These are phyloP conservation scores for Drosophila bocki DNA, from an alignment of 1,140 invertebrate genomes.

Conservation along the genomic window DNA sequence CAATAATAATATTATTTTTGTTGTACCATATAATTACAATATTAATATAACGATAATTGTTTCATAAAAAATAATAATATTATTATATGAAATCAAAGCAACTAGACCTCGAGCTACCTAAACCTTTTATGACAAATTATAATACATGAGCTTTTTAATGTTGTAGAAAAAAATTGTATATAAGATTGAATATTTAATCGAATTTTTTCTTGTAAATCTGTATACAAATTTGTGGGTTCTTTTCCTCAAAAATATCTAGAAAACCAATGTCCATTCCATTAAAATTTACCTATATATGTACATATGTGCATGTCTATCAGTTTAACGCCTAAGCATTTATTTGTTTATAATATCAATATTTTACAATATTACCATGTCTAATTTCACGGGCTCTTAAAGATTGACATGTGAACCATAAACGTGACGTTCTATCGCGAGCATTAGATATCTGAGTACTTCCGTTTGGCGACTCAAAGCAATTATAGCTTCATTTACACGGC, in stretches of 20 bases:
- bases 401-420: slow-evolving; percentile 35
- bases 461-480: slow-evolving; percentile 40
- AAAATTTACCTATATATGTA: not conserved
- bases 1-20: too few relatives aligned
- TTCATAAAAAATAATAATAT: too few relatives aligned
- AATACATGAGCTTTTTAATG: too few relatives aligned
- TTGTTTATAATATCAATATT: not conserved
- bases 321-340: not conserved
- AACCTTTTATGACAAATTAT: too few relatives aligned
- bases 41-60: too few relatives aligned
- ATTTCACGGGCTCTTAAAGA: not conserved
- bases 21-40: too few relatives aligned
- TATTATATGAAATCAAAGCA: too few relatives aligned
- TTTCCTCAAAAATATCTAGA: not conserved
- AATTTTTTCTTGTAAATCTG: too few relatives aligned
- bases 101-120: too few relatives aligned
- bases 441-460: slow-evolving; percentile 59
- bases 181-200: too few relatives aligned
- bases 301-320: not conserved
- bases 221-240: not conserved
- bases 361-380: not conserved
- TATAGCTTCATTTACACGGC: slow-evolving; percentile 58
- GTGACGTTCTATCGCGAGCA: slow-evolving; percentile 39
- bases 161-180: too few relatives aligned
- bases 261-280: not conserved